A percentile compares a stretch with the other conserved stretches of the same genome.
These are phyloP conservation scores for Podocnemis expansa DNA, from an alignment of 2,113 vertebrate species.

Conservation along the genomic window DNA sequence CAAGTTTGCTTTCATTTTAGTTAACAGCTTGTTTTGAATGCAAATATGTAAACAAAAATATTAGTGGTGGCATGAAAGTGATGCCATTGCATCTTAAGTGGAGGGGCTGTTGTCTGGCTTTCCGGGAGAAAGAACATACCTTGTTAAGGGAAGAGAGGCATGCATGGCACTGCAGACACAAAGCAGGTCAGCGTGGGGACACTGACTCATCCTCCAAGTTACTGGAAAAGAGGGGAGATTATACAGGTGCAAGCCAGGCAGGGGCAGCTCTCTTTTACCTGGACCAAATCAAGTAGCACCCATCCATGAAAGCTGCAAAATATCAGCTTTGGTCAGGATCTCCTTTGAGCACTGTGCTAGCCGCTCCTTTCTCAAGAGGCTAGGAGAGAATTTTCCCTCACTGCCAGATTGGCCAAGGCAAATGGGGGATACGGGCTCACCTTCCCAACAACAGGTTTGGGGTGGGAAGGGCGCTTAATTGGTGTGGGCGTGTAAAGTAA, in stretches of 20 bases:
- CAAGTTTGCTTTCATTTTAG: conserved; percentile 15
- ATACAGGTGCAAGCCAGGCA: neutral
- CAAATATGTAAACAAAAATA: conserved; percentile 55
- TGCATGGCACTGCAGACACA: neutral
- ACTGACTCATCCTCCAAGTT: neutral
- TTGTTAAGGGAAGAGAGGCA: neutral
- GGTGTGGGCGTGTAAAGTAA: neutral
- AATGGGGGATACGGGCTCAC: neutral
- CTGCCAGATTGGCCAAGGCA: neutral
- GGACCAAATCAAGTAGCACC: neutral
- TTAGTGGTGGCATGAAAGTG: conserved; percentile 1
- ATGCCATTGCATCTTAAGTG: neutral
- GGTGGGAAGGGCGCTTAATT: neutral
- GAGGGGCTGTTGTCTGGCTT: neutral
- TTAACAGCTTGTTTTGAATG: conserved; percentile 30
- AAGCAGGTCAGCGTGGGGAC: no score
- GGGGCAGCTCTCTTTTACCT: neutral
- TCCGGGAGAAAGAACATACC: neutral
- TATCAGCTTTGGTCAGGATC: neutral
- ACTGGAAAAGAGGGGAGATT: neutral
- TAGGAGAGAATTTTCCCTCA: neutral
- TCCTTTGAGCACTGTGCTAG: neutral
- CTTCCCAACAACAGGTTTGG: neutral
- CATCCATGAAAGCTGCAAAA: neutral
- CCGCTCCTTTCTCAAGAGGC: neutral